Percentiles rank a stretch among this genome's conserved stretches.
Conservation (phyloP, 2,113 vertebrate genomes). For the Oxyura jamaicensis region DNA sequence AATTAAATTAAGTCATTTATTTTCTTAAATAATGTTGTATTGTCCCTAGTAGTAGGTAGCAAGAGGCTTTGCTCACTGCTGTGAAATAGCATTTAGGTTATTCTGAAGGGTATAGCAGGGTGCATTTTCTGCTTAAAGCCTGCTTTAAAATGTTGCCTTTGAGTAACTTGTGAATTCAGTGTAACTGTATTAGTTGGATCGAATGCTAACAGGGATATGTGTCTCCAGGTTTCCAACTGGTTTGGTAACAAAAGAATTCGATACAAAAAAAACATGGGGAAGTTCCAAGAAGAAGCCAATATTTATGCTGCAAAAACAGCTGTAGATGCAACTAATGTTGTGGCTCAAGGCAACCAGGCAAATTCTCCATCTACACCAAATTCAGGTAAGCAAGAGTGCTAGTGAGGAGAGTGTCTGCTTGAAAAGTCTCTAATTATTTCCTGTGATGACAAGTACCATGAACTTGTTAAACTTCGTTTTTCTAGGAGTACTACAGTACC, state of each 20-base stretch:
- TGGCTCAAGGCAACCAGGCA: constrained; percentile 84
- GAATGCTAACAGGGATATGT: not conserved
- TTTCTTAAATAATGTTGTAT: not conserved
- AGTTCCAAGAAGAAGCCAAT: constrained; percentile 91
- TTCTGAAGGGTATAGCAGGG: not conserved
- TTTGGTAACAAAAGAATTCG: constrained; percentile 93
- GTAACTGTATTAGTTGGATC: not conserved
- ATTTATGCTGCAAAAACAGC: constrained; percentile 88
- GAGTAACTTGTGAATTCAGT: accelerated
- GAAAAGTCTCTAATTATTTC: not conserved
- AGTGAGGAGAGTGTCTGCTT: not conserved
- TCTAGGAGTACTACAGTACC: no score
- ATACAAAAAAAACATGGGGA: constrained; percentile 93
- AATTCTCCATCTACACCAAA: constrained; percentile 86
- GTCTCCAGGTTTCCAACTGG: constrained; percentile 89
- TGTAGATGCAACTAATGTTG: constrained; percentile 82
- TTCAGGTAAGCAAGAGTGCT: constrained; percentile 74
- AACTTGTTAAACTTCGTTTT: not conserved
- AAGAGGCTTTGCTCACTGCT: not conserved
- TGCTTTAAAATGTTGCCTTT: not conserved
- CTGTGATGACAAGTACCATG: accelerated
- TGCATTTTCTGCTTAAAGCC: not conserved
- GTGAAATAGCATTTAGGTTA: not conserved
- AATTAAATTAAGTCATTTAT: not conserved
- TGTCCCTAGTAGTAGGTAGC: accelerated